Conservation (phyloP, 2,113 vertebrate species). For the Poecilia latipinna region DNA sequence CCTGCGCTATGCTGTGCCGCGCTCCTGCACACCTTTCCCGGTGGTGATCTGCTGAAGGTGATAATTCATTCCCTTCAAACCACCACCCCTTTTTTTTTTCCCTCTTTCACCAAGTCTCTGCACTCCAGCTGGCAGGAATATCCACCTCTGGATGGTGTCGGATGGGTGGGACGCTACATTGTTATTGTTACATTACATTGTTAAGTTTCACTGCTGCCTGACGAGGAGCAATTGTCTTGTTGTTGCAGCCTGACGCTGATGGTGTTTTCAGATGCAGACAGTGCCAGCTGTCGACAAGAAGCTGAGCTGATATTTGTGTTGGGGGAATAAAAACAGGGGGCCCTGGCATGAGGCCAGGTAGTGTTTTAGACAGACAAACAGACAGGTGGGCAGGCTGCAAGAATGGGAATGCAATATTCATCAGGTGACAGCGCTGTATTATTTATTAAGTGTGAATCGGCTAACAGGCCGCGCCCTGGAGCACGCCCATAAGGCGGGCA, state of each 20-base stretch:
- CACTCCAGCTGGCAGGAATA: constrained; percentile 60
- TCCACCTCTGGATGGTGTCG: constrained; percentile 52
- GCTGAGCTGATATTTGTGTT: constrained; percentile 51
- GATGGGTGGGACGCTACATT: constrained; percentile 50
- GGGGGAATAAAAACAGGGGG: constrained; percentile 13
- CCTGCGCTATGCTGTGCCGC: constrained; percentile 29
- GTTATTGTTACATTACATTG: constrained; percentile 34
- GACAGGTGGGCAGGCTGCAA: constrained; percentile 26
- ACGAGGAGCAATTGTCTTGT: constrained; percentile 61
- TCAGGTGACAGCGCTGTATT: constrained; percentile 72
- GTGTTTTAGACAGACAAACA: constrained; percentile 26
- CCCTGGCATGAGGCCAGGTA: constrained; percentile 44
- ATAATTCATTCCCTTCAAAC: constrained; percentile 68
- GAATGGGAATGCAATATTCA: constrained; percentile 69
- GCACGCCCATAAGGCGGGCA: constrained; percentile 58
- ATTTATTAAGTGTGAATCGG: constrained; percentile 74
- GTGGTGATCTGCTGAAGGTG: constrained; percentile 61
- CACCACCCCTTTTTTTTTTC: not conserved
- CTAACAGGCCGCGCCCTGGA: constrained; percentile 63
- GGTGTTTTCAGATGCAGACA: constrained; percentile 58
- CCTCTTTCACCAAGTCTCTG: constrained; percentile 11
- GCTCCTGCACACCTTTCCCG: constrained; percentile 57
- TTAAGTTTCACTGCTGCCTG: constrained; percentile 45
- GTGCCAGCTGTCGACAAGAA: constrained; percentile 55
- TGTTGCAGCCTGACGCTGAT: constrained; percentile 52